A percentile compares a stretch with the other conserved stretches of the same genome.
phyloP scores from a whole-genome alignment of 1,140 invertebrate genomes.

The Lucilia cuprina region DNA sequence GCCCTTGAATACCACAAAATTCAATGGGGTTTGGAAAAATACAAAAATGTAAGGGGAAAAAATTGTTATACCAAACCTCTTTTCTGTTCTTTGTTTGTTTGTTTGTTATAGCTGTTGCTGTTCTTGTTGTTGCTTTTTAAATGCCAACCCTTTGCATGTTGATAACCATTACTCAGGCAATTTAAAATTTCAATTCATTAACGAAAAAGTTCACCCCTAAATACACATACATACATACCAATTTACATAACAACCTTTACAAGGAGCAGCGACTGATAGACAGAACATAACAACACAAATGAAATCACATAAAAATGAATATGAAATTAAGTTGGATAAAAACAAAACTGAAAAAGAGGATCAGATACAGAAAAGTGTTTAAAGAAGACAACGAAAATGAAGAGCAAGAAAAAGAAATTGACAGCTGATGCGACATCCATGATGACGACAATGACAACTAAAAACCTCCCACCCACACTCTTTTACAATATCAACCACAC shows the following conservation, averaged over 20 bases:
- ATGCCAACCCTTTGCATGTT: slow-evolving; percentile 16
- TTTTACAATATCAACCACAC: background rate
- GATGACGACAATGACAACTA: slow-evolving; percentile 1
- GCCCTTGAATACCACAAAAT: background rate
- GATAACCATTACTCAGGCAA: slow-evolving; percentile 5
- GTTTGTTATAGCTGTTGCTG: background rate
- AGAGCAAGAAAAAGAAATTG: background rate
- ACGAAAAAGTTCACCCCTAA: background rate
- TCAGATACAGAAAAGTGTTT: background rate
- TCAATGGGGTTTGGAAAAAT: background rate
- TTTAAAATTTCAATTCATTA: slow-evolving; percentile 18
- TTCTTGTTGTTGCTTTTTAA: background rate
- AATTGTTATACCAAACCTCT: background rate
- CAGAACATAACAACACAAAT: background rate
- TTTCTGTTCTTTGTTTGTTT: background rate
- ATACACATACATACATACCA: background rate
- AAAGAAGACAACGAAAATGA: background rate
- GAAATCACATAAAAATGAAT: background rate
- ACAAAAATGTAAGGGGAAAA: background rate
- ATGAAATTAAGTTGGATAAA: background rate
- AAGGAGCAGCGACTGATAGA: background rate
- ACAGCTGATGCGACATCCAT: background rate
- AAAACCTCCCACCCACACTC: background rate
- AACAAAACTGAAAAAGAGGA: background rate
- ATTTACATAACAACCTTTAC: background rate